A percentile compares a stretch with the other conserved stretches of the same genome.
phyloP scores from a whole-genome alignment of 1,140 invertebrate genomes.

The Atta cephalotes region DNA sequence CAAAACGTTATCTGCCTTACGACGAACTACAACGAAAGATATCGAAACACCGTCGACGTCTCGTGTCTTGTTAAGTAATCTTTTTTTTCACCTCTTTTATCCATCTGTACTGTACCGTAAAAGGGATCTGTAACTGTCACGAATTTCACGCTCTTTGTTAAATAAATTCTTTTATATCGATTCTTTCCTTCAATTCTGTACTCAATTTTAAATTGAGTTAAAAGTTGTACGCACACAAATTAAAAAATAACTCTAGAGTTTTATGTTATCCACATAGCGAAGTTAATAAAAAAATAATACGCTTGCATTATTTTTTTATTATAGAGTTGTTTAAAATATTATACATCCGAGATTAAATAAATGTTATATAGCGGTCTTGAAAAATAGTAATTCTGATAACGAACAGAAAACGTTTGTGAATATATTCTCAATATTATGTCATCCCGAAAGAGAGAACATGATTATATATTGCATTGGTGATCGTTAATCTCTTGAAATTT shows the following conservation, averaged over 20 bases:
- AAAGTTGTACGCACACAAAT: not conserved
- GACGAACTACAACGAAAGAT: slow-evolving; percentile 57
- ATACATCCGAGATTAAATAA: not conserved
- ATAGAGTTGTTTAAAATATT: not conserved
- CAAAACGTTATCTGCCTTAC: slow-evolving; percentile 32
- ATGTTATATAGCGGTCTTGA: not conserved
- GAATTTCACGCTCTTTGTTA: slow-evolving; percentile 16
- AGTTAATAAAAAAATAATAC: not conserved
- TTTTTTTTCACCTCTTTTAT: slow-evolving; percentile 44
- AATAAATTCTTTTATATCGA: slow-evolving; percentile 24
- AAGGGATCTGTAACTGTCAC: slow-evolving; percentile 36
- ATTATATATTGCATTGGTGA: not conserved
- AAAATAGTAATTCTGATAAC: slow-evolving; percentile 21
- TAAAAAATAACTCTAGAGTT: not conserved
- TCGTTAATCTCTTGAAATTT: slow-evolving; percentile 38
- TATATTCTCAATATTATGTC: slow-evolving; percentile 20
- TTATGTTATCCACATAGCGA: not conserved
- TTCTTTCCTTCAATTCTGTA: not conserved
- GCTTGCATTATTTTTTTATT: not conserved
- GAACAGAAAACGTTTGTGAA: slow-evolving; percentile 21
- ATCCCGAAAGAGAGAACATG: not conserved
- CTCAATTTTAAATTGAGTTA: not conserved
- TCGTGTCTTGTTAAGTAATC: slow-evolving; percentile 66
- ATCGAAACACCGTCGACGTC: slow-evolving; percentile 64
- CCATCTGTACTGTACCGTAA: slow-evolving; percentile 2